These are phyloP conservation scores for Oryzias woworae DNA, from an alignment of 2,113 vertebrate species.

Conservation along the genomic window DNA sequence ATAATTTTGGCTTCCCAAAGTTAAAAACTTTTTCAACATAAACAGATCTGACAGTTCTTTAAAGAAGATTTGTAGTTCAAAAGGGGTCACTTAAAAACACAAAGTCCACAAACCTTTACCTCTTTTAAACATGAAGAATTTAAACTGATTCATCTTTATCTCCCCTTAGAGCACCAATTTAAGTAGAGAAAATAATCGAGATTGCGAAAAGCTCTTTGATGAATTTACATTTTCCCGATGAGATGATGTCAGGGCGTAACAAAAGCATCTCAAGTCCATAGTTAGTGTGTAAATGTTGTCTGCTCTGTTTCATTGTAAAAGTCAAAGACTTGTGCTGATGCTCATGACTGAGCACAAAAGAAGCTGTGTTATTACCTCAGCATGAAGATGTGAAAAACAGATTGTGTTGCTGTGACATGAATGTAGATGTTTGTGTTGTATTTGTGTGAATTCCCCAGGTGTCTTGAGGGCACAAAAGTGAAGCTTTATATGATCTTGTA, in stretches of 20 bases:
- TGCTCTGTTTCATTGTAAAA: constrained; percentile 28
- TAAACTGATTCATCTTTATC: no score
- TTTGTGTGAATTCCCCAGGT: constrained; percentile 44
- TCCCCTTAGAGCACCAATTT: background rate
- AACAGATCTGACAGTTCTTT: no score
- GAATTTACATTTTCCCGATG: constrained; percentile 6
- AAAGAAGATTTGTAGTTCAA: no score
- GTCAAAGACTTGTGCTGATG: constrained; percentile 47
- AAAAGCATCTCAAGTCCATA: constrained; percentile 40
- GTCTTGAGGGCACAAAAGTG: constrained; percentile 45
- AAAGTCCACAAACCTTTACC: no score
- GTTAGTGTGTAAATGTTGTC: constrained; percentile 15
- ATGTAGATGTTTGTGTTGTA: constrained; percentile 42
- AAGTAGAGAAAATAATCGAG: background rate
- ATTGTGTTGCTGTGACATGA: constrained; percentile 24
- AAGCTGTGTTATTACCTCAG: constrained; percentile 61
- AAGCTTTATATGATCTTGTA: constrained; percentile 58
- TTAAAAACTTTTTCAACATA: no score
- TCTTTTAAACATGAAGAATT: no score
- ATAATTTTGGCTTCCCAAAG: no score
- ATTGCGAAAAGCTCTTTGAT: background rate
- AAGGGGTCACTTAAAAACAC: no score
- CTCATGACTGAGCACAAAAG: constrained; percentile 27
- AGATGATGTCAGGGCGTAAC: constrained; percentile 17
- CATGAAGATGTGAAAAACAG: constrained; percentile 64